Base-by-base conservation (phyloP, 2,888 invertebrate species). In the Lithodes maja region DNA sequence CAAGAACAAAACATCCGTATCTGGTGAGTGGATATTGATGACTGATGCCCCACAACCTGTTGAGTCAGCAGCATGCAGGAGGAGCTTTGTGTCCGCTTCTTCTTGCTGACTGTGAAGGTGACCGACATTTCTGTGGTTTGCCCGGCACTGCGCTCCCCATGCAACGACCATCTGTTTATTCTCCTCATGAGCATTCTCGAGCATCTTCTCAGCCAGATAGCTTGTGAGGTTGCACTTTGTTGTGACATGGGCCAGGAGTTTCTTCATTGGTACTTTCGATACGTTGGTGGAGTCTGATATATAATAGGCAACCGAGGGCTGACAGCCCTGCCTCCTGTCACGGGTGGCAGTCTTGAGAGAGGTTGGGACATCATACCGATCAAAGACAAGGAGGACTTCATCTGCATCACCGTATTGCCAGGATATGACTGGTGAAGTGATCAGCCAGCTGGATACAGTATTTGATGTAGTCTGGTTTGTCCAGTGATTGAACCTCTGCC, bases 401-500 rank as follows among this genome's bases (percentile, higher is more conserved):
- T 71, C n/a, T n/a, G n/a, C n/a, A 71, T n/a, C 71, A 9, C n/a
- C 71, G n/a, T 71, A 71, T n/a, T 71, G 7, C n/a, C n/a, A 71
- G 71, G 15, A 71, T 49, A 75, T 1, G 12, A 71, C 3, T 71
- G 7, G 71, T 71, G 12, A 71, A 71, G 12, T 71, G 71, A n/a
- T 9, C 17, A 71, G 71, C 71, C 71, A 71, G 71, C 17, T 71
- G 71, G n/a, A n/a, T n/a, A 71, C 71, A 71, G 17, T 9, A 15
- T 7, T 71, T 71, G 17, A 71, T 71, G 3, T 3, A 71, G 71
- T n/a, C 71, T 15, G 71, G 71, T 71, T 71, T 71, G 71, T n/a
- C n/a, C 71, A 71, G 17, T 71, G 71, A 71, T 71, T 71, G n/a
- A n/a, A 71, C 71, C 17, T n/a, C 71, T n/a, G n/a, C 71, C 71